Percentiles rank a stretch among this genome's conserved stretches.
These are phyloP conservation scores for Myrmophylax atrothorax DNA, from an alignment of 2,113 vertebrate species.

Conservation along the genomic window DNA sequence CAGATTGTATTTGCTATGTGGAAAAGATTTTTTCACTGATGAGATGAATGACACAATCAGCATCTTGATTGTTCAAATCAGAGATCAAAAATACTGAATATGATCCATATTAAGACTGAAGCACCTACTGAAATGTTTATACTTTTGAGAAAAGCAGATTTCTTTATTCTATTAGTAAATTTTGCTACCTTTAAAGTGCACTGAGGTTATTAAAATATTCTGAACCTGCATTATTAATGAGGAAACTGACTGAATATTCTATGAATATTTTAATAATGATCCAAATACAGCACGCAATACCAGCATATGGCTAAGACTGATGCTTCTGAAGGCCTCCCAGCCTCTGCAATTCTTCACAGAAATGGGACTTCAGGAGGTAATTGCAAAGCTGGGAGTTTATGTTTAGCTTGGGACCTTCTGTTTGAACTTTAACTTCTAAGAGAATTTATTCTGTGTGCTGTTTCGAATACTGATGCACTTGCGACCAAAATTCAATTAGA, in stretches of 20 bases:
- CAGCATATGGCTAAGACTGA: neutral
- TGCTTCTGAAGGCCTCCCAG: neutral
- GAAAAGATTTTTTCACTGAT: neutral
- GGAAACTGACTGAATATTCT: constrained; percentile 33
- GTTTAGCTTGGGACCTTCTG: constrained; percentile 11
- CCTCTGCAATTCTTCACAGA: neutral
- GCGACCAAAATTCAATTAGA: neutral
- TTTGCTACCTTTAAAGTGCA: constrained; percentile 23
- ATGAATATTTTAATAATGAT: constrained; percentile 55
- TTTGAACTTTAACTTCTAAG: constrained; percentile 46
- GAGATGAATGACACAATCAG: neutral
- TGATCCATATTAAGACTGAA: neutral
- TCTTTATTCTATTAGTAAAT: neutral
- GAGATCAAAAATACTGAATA: neutral
- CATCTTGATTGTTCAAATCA: neutral
- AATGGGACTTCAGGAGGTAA: constrained; percentile 35
- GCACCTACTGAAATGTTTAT: neutral
- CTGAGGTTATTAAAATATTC: constrained; percentile 32
- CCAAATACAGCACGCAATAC: neutral
- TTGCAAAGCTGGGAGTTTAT: neutral
- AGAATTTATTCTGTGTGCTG: neutral
- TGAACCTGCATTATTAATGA: constrained; percentile 46
- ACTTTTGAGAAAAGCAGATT: neutral
- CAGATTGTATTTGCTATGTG: accelerated
- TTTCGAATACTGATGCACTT: neutral